phyloP scores from a whole-genome alignment of 2,113 vertebrate species.

The Anoplopoma fimbria region DNA sequence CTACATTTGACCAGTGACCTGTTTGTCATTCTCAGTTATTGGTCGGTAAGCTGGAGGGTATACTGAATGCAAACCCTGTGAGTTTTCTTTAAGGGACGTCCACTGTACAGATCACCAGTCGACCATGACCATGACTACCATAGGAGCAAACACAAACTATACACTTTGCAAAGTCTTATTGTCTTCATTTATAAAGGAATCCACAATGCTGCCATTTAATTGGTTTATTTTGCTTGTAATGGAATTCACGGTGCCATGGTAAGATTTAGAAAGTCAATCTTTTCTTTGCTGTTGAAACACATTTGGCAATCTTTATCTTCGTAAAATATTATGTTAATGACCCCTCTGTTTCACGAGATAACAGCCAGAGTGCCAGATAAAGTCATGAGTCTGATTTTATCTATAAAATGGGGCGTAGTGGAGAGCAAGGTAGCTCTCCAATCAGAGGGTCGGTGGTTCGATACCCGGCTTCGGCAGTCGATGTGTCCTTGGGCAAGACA shows the following conservation, averaged over 20 bases:
- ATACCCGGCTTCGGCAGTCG: too few species aligned
- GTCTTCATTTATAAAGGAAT: neutral
- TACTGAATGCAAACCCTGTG: neutral
- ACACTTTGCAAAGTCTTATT: neutral
- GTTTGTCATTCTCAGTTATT: slow-evolving; percentile 50
- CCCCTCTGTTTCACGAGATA: slow-evolving; percentile 12
- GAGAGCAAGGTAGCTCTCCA: too few species aligned
- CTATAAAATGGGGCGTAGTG: too few species aligned
- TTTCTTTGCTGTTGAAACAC: neutral
- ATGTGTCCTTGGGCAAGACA: too few species aligned
- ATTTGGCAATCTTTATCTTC: neutral
- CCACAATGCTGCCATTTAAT: neutral
- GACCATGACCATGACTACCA: neutral
- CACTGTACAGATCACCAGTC: neutral
- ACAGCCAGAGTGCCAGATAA: too few species aligned
- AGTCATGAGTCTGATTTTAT: too few species aligned
- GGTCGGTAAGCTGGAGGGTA: slow-evolving; percentile 23
- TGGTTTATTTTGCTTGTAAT: neutral
- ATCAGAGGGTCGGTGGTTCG: too few species aligned
- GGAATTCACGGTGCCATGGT: neutral
- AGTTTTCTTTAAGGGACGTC: neutral
- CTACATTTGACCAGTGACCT: slow-evolving; percentile 69
- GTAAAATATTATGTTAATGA: neutral
- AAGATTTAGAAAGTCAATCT: neutral
- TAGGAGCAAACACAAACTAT: neutral